Percentiles rank a stretch among this genome's conserved stretches.
Conservation (phyloP, 2,113 vertebrate genomes). For the Brachionichthys hirsutus region DNA sequence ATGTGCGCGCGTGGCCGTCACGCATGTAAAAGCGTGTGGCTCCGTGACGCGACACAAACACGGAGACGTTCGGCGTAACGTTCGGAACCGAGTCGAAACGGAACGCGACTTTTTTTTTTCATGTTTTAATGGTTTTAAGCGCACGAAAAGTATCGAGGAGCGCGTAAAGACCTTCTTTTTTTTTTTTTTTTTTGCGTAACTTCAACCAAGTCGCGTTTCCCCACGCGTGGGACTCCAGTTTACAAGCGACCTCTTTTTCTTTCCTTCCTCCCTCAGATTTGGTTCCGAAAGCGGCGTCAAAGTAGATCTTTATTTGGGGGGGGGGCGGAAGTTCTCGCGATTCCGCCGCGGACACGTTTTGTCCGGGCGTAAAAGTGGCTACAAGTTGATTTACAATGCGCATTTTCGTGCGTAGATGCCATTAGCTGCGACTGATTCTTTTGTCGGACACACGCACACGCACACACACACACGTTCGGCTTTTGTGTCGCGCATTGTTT, state of each 20-base stretch:
- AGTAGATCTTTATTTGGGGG: too few relatives aligned
- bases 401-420: conserved; percentile 52
- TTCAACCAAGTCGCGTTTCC: conserved; percentile 37
- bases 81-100: conserved; percentile 14
- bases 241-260: conserved; percentile 7
- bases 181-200: conserved; percentile 15
- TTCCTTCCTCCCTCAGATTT: too few relatives aligned
- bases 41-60: conserved; percentile 58
- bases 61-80: conserved; percentile 14
- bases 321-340: conserved; percentile 42
- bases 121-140: too few relatives aligned
- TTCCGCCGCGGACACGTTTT: conserved; percentile 39
- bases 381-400: conserved; percentile 55
- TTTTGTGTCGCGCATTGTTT: conserved; percentile 59
- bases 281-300: not conserved
- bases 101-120: conserved; percentile 47
- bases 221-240: conserved; percentile 8
- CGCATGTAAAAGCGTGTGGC: conserved; percentile 38
- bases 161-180: not conserved
- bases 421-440: conserved; percentile 71
- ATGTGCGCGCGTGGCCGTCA: conserved; percentile 65
- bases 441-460: conserved; percentile 71
- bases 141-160: conserved; percentile 50
- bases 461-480: too few relatives aligned
- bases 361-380: conserved; percentile 59